Base-by-base conservation (phyloP, 2,797 vertebrate genomes). In the Naso thynnoides region DNA sequence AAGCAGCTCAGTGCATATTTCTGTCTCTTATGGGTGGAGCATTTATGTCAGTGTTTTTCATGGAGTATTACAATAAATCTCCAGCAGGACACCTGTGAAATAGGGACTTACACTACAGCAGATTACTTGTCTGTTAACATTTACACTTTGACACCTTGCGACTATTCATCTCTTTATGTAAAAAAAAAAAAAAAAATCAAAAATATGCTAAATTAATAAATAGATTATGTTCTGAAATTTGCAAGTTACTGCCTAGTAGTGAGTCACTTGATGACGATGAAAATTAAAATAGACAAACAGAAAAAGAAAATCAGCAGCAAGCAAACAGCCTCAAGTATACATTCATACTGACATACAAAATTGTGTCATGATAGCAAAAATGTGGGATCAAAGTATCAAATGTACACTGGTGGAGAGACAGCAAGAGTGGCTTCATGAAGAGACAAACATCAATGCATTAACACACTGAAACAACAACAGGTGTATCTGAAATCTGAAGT, bases 351-450 rank as follows among this genome's bases (percentile, higher is more conserved):
- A 50, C 5, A 3, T 13, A 60, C 58, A 18, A 39, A 70, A 56
- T 15, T 24, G 47, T 52, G 19, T 6, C 16, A 8, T 26, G 26
- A 18, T 39, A 58, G 45, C 3, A 67, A 23, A 59, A 50, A 8
- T 60, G 13, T 64, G 16, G 49, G 48, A 21, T 69, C 68, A 53
- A 57, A 70, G 80, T 36, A 73, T 81, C 66, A 73, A 52, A 73
- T 26, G 49, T 56, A 44, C n/a, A 15, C 27, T 58, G 26, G 27
- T 24, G 33, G 66, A 76, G 47, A 48, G n/a, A 60, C 49, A 33
- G 16, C 14, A 62, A 68, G 55, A 55, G 52, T 42, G 48, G 18
- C 57, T 69, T 26, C 16, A 21, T 48, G 13, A 73, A 49, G 64
- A 41, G 2, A 27, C n/a, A 53, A 26, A 6, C 61, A 53, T 64